Evolutionary conservation across 2,797 vertebrate species (phyloP), one percentile per base, ranked within the genome.

Genomic region (Poecilia gillii): DNA sequence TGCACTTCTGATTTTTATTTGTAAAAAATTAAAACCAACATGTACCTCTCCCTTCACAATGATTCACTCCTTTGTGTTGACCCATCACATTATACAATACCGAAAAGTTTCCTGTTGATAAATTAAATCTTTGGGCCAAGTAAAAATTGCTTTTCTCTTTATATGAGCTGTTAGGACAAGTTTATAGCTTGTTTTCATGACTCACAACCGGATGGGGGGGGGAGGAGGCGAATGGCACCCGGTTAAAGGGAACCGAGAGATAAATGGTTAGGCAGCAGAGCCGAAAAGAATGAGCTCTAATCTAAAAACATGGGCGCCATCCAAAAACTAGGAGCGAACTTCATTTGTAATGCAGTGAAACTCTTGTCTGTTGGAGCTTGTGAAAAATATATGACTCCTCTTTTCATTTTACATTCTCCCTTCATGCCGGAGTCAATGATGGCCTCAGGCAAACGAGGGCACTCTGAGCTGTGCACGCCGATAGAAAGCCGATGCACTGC

Each of bases 361-460:
- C 89, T 93, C 93, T 88, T 89, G 91, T 94, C 93, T 92, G 91
- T 94, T 93, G 93, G 89, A 92, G 93, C 91, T 90, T 83, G 91
- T 94, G 90, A 95, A 94, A 95, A 94, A 95, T 93, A 94, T 92
- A 95, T 92, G 92, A 94, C 92, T 89, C 88, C 90, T 91, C 92
- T 94, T 94, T 94, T 95, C 90, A 93, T 94, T 94, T 93, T 90
- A 93, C 94, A 93, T 92, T 94, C 92, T 93, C 84, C 91, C 93
- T 91, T 93, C 93, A 93, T 90, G 92, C 91, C 80, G 89, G 88
- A 94, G 92, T 94, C 91, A 93, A 94, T 92, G 93, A 91, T 87
- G 87, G 93, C 93, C 94, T 84, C 82, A 71, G 93, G 94, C 93
- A 89, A 90, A 89, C 74, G 76, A 86, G 90, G 89, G 82, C 90